phyloP scores from a whole-genome alignment of 1,140 invertebrate genomes.

The Drusus annulatus region DNA sequence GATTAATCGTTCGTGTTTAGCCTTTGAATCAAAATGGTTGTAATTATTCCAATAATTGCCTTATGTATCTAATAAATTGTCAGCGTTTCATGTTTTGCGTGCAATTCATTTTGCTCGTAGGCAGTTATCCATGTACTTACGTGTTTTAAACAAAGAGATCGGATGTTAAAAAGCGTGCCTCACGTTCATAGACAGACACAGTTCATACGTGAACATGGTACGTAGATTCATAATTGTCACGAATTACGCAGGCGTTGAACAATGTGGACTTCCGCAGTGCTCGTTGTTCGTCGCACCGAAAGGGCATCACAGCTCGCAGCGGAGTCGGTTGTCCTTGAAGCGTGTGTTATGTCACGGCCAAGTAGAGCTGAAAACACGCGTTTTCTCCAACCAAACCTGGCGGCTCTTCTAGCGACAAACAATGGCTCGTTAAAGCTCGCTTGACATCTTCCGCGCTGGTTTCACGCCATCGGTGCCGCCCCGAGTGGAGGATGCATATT shows the following conservation, averaged over 20 bases:
- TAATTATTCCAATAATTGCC: too few species aligned
- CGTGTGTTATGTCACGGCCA: conserved; percentile 28
- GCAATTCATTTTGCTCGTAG: too few species aligned
- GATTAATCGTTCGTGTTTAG: too few species aligned
- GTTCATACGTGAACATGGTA: neutral
- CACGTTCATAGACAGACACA: neutral
- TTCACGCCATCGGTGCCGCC: conserved; percentile 18
- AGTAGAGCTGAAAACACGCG: conserved; percentile 8
- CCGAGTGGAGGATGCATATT: neutral
- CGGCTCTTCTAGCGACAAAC: conserved; percentile 15
- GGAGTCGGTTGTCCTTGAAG: conserved; percentile 12
- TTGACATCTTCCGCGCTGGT: conserved; percentile 9
- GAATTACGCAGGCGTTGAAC: conserved; percentile 9
- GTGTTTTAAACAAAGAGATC: too few species aligned
- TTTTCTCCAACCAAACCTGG: neutral
- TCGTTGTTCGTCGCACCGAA: neutral
- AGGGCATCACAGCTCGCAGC: neutral
- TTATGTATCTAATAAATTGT: too few species aligned
- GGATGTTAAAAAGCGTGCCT: neutral
- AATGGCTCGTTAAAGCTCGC: conserved; percentile 28
- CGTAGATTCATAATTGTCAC: neutral
- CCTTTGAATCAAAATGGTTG: too few species aligned
- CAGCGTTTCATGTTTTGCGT: too few species aligned
- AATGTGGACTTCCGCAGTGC: conserved; percentile 10
- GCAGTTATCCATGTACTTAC: too few species aligned